Evolutionary conservation across 2,797 vertebrate species (phyloP), one percentile per base, ranked within the genome.

Genomic region (Spheniscus humboldti): DNA sequence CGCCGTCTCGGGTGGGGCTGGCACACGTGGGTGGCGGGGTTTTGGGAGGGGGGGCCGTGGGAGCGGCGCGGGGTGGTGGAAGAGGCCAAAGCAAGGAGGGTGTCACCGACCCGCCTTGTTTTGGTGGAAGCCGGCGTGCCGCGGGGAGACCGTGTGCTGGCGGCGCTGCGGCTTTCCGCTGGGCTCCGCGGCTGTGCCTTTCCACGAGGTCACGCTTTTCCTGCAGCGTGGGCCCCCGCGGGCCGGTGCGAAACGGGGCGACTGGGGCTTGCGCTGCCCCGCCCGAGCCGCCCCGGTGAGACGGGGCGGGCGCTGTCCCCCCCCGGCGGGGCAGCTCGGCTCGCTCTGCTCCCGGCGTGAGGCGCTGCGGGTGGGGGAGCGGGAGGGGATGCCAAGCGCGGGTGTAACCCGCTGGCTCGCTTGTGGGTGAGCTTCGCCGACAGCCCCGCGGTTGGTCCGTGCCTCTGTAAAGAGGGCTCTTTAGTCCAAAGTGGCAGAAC

Each of bases 351-450:
- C 20, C 68, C 0, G 47, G 17, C 30, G 23, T 9, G 35, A 3
- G 45, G 30, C 37, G 12, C 27, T 9, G 45, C 52, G 67, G 60
- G 14, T 11, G 13, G 48, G 12, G 41, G 35, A 10, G 74, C 47
- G 27, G 53, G 33, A 4, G 56, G 39, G 7, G 18, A 3, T 30
- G 39, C 28, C 35, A 0, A 10, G 43, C 31, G 7, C 11, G 62
- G 22, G 9, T 31, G 25, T 3, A 3, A 7, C 4, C 13, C 8
- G 3, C 47, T 2, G 19, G 4, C 52, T 6, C 15, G 11, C 4
- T 2, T 5, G 24, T 9, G 67, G 8, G 3, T 0, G 50, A 18
- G 28, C 39, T 11, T 2, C 33, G 10, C 23, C 4, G 43, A 0
- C 53, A 5, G 74, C 41, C 35, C 16, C 25, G 18, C 10, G 3